Conservation (phyloP, 2,113 vertebrate species). For the Terrapene triunguis region DNA sequence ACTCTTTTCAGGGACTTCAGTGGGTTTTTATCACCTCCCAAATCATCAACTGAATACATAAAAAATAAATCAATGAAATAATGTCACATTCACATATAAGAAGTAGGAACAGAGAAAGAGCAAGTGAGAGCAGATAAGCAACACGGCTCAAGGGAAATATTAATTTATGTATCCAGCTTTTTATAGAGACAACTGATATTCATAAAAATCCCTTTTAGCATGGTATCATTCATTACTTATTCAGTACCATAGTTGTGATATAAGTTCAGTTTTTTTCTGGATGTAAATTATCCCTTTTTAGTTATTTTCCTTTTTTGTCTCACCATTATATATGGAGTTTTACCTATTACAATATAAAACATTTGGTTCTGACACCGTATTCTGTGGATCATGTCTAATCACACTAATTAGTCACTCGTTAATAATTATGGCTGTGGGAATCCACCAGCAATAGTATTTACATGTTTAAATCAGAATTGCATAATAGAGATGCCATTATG, state of each 20-base stretch:
- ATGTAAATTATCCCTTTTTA: neutral
- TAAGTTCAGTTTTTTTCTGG: rapidly evolving
- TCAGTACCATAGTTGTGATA: neutral
- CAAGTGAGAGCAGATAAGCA: neutral
- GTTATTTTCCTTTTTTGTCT: neutral
- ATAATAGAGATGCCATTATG: neutral
- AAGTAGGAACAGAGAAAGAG: neutral
- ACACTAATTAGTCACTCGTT: neutral
- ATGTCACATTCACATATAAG: neutral
- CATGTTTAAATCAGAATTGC: neutral
- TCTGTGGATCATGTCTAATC: neutral
- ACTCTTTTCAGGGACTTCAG: neutral
- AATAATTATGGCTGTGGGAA: neutral
- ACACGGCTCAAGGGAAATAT: neutral
- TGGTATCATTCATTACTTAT: no score
- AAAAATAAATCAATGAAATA: neutral
- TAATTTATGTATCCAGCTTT: neutral
- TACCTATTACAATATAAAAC: neutral
- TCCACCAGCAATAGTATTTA: neutral
- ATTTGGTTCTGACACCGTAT: neutral
- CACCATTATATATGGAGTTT: neutral
- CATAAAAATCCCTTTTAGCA: neutral
- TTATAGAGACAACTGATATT: neutral
- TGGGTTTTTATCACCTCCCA: neutral
- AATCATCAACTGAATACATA: neutral